Evolutionary conservation across 2,113 vertebrate genomes (phyloP).

Genomic region (Nansenia antarctica): DNA sequence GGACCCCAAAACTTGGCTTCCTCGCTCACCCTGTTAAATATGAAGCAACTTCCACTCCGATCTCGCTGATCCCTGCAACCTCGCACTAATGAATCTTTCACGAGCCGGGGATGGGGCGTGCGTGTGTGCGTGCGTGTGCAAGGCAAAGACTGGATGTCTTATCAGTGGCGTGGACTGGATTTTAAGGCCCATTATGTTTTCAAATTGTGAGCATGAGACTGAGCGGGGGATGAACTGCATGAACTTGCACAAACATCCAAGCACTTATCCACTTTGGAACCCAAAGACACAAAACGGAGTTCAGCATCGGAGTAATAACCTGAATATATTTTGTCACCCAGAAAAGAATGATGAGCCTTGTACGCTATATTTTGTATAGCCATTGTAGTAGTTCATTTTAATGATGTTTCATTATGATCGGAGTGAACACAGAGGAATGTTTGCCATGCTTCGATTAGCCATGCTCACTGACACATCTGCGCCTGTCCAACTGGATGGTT

Average conservation of each 20-base stretch:
- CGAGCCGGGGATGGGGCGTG: slow-evolving; percentile 24
- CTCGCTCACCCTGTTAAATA: slow-evolving; percentile 62
- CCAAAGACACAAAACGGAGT: slow-evolving; percentile 34
- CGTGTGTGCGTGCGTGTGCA: neutral
- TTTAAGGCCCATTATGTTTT: slow-evolving; percentile 55
- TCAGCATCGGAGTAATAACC: slow-evolving; percentile 22
- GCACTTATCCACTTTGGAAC: slow-evolving; percentile 39
- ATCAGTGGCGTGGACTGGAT: slow-evolving; percentile 39
- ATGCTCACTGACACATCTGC: slow-evolving; percentile 20
- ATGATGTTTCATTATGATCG: neutral
- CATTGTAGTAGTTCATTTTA: neutral
- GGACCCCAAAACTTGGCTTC: slow-evolving; percentile 47
- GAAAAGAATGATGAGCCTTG: slow-evolving; percentile 1
- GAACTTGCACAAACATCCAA: slow-evolving; percentile 41
- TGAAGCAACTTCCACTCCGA: slow-evolving; percentile 62
- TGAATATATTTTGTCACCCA: slow-evolving; percentile 21
- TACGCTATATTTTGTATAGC: neutral
- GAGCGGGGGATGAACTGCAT: slow-evolving; percentile 30
- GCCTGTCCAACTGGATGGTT: neutral
- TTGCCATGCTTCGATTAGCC: neutral
- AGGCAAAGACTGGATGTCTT: slow-evolving; percentile 16
- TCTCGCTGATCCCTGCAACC: slow-evolving; percentile 67
- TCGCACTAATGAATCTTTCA: slow-evolving; percentile 68
- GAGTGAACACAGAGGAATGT: slow-evolving; percentile 28
- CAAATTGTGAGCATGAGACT: slow-evolving; percentile 27